phyloP scores from a whole-genome alignment of 2,797 vertebrate species.

The Rhincodon typus region DNA sequence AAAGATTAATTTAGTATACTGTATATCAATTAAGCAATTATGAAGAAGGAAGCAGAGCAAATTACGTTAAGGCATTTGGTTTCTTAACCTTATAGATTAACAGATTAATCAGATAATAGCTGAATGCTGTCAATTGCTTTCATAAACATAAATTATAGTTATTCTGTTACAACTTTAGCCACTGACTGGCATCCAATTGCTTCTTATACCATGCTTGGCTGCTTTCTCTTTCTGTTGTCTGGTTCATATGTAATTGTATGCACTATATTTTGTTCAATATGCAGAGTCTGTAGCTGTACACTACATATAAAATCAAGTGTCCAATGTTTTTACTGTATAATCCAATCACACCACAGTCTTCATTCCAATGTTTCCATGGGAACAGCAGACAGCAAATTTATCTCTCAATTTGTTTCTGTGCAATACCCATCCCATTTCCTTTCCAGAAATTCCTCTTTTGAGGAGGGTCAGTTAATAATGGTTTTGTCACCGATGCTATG shows the following conservation, averaged over 20 bases:
- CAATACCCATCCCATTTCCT: background rate
- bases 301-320: background rate
- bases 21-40: background rate
- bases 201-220: background rate
- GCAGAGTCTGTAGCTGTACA: too few species aligned
- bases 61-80: background rate
- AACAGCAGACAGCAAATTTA: background rate
- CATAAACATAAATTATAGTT: background rate
- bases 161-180: background rate
- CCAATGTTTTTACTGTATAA: background rate
- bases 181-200: background rate
- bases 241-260: background rate
- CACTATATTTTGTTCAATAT: background rate
- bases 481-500: too few species aligned
- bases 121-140: background rate
- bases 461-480: background rate
- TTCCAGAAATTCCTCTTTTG: background rate
- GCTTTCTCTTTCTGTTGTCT: background rate
- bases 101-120: background rate
- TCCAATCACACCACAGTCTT: background rate
- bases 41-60: background rate
- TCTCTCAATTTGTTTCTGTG: background rate
- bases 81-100: conserved; percentile 4
- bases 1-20: background rate
- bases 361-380: conserved; percentile 13